Base-by-base conservation (phyloP, 37 sponge, comb jelly and placozoan genomes). In the Theonella swinhoei region DNA sequence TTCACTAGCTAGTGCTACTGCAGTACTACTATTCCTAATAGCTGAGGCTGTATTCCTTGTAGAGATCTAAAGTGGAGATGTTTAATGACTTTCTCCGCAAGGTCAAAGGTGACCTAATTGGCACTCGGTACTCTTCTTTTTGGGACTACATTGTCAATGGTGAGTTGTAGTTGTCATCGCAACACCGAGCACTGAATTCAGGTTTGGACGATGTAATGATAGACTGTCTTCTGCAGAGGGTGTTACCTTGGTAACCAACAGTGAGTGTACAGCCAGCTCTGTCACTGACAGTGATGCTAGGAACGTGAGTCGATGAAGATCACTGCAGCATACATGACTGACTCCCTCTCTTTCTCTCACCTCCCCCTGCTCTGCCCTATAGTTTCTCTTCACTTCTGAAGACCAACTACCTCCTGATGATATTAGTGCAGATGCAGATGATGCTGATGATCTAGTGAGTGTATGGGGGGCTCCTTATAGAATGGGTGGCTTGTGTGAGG, bases 381-480 rank as follows among this genome's bases (percentile, higher is more conserved):
- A 75, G 75, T 75, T 75, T 41, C 39, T 75, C 25, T 42, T 28
- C 20, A 47, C 29, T 42, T 19, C 1, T 4, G 24, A 65, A 7
- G 24, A 29, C 24, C 66, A 65, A 7, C 5, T 23, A 7, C 5
- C n/a, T 5, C 11, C 7, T 7, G 54, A 47, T 7, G 62, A 40
- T 26, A 32, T 29, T 20, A 65, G 42, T 1, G 62, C 72, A 60
- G 81, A 54, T 7, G 8, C 39, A 14, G 91, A 89, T 5, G 94
- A 93, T 80, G 90, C 94, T 71, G 91, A 93, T 64, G 94, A 90
- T 39, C 42, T 93, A 87, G 94, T 93, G 42, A 78, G 87, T 22
- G 54, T 14, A 17, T 77, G 28, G 22, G 29, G 14, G 20, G 5
- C 32, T 30, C 26, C 40, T 31, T 14, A 69, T 17, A 23, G 38